Conservation (phyloP, 1,140 invertebrate species). For the Mya arenaria region DNA sequence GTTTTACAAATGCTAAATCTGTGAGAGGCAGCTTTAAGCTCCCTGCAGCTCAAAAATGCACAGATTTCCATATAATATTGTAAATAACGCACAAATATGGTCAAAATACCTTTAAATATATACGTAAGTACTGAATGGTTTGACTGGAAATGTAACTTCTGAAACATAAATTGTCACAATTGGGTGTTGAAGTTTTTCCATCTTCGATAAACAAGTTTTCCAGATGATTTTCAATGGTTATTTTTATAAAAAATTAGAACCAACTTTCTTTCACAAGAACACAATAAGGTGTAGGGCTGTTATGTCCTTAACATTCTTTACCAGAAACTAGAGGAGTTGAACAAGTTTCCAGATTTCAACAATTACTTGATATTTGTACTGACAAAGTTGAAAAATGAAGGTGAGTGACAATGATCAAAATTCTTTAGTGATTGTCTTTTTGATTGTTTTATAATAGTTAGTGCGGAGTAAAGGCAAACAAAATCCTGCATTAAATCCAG, state of each 20-base stretch:
- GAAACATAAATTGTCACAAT: neutral
- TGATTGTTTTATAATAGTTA: neutral
- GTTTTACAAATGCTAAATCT: too few species aligned
- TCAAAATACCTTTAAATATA: too few species aligned
- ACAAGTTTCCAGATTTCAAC: slow-evolving; percentile 99
- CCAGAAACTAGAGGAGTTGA: slow-evolving; percentile 99
- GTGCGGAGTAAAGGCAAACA: neutral
- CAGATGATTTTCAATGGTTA: neutral
- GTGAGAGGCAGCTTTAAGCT: too few species aligned
- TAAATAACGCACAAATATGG: too few species aligned
- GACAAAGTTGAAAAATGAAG: slow-evolving; percentile 95
- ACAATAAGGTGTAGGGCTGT: neutral
- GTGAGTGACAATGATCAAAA: slow-evolving; percentile 80
- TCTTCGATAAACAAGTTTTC: neutral
- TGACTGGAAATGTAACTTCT: neutral
- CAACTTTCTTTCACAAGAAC: neutral
- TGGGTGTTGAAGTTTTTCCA: neutral
- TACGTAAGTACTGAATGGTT: neutral
- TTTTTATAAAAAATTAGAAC: neutral
- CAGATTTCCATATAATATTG: too few species aligned
- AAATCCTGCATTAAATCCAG: neutral
- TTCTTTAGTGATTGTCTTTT: neutral
- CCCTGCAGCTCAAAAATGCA: too few species aligned
- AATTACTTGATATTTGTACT: slow-evolving; percentile 99
- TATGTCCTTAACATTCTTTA: slow-evolving; percentile 59